Evolutionary conservation across 1,140 invertebrate species (phyloP), one percentile per base, ranked within the genome.

Genomic region (Chironomus tepperi): DNA sequence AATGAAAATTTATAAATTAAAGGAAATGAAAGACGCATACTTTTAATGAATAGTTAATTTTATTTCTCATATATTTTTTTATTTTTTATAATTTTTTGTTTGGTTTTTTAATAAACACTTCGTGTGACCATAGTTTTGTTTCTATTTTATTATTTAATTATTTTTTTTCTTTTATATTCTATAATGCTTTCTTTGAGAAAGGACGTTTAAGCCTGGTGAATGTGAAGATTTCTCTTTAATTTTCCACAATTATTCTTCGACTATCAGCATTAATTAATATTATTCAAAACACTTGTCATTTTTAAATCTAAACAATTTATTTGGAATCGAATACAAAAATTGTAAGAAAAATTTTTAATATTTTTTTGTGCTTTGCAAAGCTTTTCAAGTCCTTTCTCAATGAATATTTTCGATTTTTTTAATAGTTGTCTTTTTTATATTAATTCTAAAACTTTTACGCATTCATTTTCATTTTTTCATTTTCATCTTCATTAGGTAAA

Each of bases 31-130:
- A n/a, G n/a, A n/a, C n/a, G n/a, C n/a, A n/a, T n/a, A n/a, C n/a
- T 57, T 12, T 57, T 57, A 57, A 57, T 57, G 47, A 57, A 57
- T 57, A 57, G 47, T 57, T 57, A 57, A 57, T 57, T 57, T 57
- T 57, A 57, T 57, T 57, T 57, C n/a, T 57, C 47, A 57, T 57
- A 57, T 57, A 57, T 57, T 57, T 57, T 57, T 57, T 57, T 57
- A 57, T 57, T 57, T 57, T 57, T 57, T n/a, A 57, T 57, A 57
- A 57, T 57, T 57, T 57, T 57, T 57, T 57, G 47, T 57, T 57
- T 57, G 47, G 47, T 57, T 57, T 34, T 34, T 57, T 57, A 57
- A 57, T 57, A 57, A 57, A 57, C 47, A 57, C 47, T 57, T 57
- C 47, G 47, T 57, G 47, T 57, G 47, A 57, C n/a, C n/a, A n/a